Evolutionary conservation across 1,140 invertebrate species (phyloP).

Genomic region (Euura lappo): DNA sequence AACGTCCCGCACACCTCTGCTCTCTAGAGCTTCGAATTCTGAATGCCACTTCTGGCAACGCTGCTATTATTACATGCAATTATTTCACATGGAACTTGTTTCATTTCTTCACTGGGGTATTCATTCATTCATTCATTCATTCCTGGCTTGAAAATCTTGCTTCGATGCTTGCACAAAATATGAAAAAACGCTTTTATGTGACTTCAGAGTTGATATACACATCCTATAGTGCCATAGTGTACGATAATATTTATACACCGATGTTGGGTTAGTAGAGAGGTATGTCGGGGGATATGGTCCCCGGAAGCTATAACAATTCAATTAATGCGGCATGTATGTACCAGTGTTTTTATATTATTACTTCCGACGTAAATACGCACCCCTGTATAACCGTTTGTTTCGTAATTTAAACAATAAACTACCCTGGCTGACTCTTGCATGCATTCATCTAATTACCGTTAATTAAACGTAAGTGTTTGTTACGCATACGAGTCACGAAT

Average conservation of each 20-base stretch:
- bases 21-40: neutral
- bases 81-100: no score
- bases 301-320: constrained; percentile 7
- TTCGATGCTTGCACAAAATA: no score
- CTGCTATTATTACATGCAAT: no score
- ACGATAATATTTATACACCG: neutral
- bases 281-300: neutral
- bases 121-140: no score
- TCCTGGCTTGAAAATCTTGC: no score
- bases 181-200: no score
- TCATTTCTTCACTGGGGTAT: no score
- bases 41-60: neutral
- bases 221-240: no score
- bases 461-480: neutral
- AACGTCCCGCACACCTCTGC: neutral
- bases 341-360: constrained; percentile 1
- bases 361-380: neutral
- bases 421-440: neutral
- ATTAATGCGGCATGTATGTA: neutral
- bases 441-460: neutral
- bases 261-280: neutral
- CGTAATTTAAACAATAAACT: neutral
- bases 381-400: neutral
- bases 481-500: no score
- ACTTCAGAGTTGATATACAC: no score